Evolutionary conservation across 1,140 invertebrate species (phyloP).

Genomic region (Brachionus rubens): DNA sequence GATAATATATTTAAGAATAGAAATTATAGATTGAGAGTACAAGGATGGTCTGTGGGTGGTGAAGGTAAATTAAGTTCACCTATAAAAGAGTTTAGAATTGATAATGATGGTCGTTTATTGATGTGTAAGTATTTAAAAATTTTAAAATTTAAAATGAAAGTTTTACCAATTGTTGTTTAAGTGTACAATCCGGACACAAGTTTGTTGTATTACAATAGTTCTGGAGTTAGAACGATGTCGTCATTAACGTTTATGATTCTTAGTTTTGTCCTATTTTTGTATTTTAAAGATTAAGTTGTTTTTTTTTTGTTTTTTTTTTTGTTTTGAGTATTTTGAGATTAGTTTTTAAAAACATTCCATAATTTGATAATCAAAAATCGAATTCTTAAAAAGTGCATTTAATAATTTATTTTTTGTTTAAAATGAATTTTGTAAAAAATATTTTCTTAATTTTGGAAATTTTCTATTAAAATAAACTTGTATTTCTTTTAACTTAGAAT

Average conservation of each 20-base stretch:
- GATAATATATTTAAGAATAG: conserved; percentile 43
- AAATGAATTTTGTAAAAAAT: too few species aligned
- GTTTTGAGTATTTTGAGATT: too few species aligned
- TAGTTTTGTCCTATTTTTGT: not conserved
- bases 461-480: too few species aligned
- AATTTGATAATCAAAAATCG: not conserved
- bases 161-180: not conserved
- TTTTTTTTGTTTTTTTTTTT: too few species aligned
- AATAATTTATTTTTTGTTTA: too few species aligned
- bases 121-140: not conserved
- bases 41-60: conserved; percentile 86
- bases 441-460: too few species aligned
- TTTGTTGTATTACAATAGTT: conserved; percentile 34
- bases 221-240: not conserved
- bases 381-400: too few species aligned
- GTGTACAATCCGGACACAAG: conserved; percentile 46
- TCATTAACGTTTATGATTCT: not conserved
- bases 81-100: conserved; percentile 68
- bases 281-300: too few species aligned
- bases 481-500: too few species aligned
- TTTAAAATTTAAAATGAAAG: not conserved
- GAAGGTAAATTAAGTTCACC: conserved; percentile 94
- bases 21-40: conserved; percentile 68
- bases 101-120: conserved; percentile 28
- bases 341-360: not conserved